Percentiles rank a stretch among this genome's conserved stretches.
Conservation (phyloP, 2,888 invertebrate genomes). For the Melieria crassipennis region DNA sequence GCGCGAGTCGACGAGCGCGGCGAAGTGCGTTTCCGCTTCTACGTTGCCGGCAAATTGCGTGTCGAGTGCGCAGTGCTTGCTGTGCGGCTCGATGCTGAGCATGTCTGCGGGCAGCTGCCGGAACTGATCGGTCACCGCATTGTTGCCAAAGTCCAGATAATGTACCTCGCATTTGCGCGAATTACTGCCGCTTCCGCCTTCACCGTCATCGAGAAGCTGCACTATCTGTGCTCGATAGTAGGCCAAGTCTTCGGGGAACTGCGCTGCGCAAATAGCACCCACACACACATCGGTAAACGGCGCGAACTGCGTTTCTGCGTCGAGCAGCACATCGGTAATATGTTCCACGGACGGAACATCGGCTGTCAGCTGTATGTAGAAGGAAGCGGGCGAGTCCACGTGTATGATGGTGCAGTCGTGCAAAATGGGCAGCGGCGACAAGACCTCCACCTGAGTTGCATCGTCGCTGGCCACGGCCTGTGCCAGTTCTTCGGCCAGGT, state of each 20-base stretch:
- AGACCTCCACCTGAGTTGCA: conserved; percentile 43
- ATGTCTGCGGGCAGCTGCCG: conserved; percentile 72
- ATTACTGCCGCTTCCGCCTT: too few relatives aligned
- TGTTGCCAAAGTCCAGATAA: conserved; percentile 78
- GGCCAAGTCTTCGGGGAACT: conserved; percentile 81
- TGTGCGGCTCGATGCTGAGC: conserved; percentile 68
- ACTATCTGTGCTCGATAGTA: conserved; percentile 90
- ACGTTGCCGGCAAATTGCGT: conserved; percentile 70
- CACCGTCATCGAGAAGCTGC: conserved; percentile 76
- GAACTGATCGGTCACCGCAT: conserved; percentile 69
- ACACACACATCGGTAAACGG: conserved; percentile 53
- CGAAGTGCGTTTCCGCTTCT: conserved; percentile 72
- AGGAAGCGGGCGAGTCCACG: conserved; percentile 75
- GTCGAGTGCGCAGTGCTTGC: conserved; percentile 73
- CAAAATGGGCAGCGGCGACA: conserved; percentile 63
- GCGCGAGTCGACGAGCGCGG: conserved; percentile 74
- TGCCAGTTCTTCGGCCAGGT: conserved; percentile 66
- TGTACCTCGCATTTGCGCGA: conserved; percentile 74
- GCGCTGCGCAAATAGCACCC: conserved; percentile 77
- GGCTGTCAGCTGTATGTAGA: conserved; percentile 76
- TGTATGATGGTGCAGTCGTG: conserved; percentile 74
- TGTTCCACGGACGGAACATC: conserved; percentile 57
- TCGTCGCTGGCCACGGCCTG: conserved; percentile 47
- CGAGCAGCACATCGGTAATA: conserved; percentile 58
- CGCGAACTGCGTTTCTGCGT: conserved; percentile 55